These are phyloP conservation scores for Cairina moschata DNA, from an alignment of 2,113 vertebrate genomes.

Conservation along the genomic window DNA sequence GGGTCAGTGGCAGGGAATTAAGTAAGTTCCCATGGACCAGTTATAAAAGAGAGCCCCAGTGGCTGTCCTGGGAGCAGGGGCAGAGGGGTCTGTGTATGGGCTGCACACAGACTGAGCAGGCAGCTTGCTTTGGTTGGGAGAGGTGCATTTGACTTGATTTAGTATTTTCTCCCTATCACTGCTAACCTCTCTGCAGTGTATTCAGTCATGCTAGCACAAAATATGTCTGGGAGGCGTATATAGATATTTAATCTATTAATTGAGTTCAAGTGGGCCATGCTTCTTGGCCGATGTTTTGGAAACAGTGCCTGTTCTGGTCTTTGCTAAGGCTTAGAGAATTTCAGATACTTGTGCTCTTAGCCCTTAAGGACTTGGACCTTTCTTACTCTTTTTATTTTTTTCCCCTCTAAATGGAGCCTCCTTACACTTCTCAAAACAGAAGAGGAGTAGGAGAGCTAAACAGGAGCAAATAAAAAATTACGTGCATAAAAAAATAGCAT, in stretches of 20 bases:
- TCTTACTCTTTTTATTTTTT: not conserved
- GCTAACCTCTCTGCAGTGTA: not conserved
- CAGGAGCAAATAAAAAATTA: not conserved
- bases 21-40: not conserved
- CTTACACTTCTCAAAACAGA: not conserved
- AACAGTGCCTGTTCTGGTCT: not conserved
- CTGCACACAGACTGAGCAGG: not conserved
- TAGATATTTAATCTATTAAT: not conserved
- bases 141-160: not conserved
- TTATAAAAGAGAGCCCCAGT: not conserved
- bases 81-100: not conserved
- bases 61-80: not conserved
- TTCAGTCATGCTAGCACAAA: not conserved
- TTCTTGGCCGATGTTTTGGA: not conserved
- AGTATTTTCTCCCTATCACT: not conserved
- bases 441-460: not conserved
- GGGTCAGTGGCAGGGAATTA: not conserved
- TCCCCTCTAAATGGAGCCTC: not conserved
- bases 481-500: not conserved
- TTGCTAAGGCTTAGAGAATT: not conserved
- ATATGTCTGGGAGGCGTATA: accelerated
- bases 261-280: not conserved
- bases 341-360: not conserved
- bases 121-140: not conserved
- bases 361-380: not conserved